phyloP scores from a whole-genome alignment of 2,888 invertebrate species.

The Pinctada fucata region DNA sequence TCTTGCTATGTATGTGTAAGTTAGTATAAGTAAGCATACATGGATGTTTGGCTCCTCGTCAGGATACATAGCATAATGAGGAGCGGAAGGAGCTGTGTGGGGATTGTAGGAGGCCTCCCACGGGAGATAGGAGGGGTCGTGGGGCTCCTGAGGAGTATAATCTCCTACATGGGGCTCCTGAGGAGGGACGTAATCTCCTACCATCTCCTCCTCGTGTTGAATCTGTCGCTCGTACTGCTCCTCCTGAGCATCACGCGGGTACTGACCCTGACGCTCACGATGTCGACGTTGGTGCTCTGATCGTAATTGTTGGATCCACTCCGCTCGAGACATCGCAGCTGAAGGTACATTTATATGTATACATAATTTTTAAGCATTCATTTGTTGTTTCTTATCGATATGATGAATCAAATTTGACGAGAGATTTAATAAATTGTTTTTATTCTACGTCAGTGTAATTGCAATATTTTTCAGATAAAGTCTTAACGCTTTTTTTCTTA shows the following conservation, averaged over 20 bases:
- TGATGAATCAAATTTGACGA: too few relatives aligned
- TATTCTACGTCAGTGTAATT: too few relatives aligned
- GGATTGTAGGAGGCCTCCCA: too few relatives aligned
- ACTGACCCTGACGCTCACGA: slow-evolving; percentile 81
- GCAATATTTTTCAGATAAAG: too few relatives aligned
- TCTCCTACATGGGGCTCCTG: background rate
- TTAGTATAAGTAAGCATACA: background rate
- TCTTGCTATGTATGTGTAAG: too few relatives aligned
- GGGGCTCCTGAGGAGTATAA: background rate
- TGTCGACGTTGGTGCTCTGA: slow-evolving; percentile 81
- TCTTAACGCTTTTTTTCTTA: too few relatives aligned
- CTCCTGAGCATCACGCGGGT: slow-evolving; percentile 80
- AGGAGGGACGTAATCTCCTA: slow-evolving; percentile 32
- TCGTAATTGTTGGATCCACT: slow-evolving; percentile 79
- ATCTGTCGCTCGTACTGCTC: slow-evolving; percentile 70
- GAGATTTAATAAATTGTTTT: too few relatives aligned
- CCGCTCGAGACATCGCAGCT: slow-evolving; percentile 64
- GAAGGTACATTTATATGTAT: background rate
- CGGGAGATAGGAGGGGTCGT: too few relatives aligned
- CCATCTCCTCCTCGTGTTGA: slow-evolving; percentile 65
- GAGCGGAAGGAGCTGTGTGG: background rate
- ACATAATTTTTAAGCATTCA: too few relatives aligned
- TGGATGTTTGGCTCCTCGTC: background rate
- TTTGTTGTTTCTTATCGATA: too few relatives aligned
- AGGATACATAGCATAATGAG: too few relatives aligned